These are phyloP conservation scores for Yponomeuta cagnagella DNA, from an alignment of 2,888 invertebrate genomes.

Conservation along the genomic window DNA sequence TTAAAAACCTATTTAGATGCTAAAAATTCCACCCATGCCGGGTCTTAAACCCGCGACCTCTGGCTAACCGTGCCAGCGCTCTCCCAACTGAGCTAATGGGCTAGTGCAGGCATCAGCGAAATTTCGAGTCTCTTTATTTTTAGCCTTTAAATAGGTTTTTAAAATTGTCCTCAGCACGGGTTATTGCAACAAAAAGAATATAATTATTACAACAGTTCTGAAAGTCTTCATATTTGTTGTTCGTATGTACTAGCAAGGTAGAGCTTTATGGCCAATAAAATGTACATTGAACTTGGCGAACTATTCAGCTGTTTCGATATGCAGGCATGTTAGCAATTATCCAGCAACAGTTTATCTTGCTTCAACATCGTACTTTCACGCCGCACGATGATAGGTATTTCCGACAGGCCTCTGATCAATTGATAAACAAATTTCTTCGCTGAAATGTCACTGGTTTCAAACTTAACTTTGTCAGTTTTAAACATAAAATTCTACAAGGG, in stretches of 20 bases:
- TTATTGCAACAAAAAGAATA: no score
- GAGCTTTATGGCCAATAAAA: neutral
- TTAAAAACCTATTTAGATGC: neutral
- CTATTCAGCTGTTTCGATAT: neutral
- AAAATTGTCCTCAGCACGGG: no score
- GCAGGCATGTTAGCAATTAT: conserved; percentile 2
- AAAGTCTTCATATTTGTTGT: neutral
- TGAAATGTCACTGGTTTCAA: neutral
- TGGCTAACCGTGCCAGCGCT: no score
- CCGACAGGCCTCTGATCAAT: neutral
- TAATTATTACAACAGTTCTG: neutral
- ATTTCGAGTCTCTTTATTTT: no score
- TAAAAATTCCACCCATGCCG: no score
- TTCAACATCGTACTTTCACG: neutral
- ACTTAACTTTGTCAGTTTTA: neutral
- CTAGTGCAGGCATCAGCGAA: no score
- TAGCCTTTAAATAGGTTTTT: no score
- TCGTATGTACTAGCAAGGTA: neutral
- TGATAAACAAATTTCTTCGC: neutral
- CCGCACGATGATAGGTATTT: conserved; percentile 2
- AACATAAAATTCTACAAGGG: neutral
- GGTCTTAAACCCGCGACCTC: no score
- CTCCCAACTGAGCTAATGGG: no score
- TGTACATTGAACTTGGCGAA: neutral
- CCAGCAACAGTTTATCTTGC: neutral